phyloP scores from a whole-genome alignment of 2,888 invertebrate species.

The Meandrusa payeni region DNA sequence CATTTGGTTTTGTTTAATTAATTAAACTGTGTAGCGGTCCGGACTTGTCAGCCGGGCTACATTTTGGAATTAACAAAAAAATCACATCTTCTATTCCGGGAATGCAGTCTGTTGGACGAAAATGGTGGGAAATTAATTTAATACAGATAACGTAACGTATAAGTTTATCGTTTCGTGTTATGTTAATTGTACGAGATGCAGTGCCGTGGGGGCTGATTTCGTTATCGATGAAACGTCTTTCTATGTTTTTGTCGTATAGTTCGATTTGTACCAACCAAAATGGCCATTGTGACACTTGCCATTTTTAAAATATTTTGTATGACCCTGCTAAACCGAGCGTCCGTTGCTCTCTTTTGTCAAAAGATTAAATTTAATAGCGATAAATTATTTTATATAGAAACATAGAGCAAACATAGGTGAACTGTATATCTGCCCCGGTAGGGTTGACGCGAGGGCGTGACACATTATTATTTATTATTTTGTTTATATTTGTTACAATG shows the following conservation, averaged over 20 bases:
- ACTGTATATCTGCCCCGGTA: no score
- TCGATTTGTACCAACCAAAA: not conserved
- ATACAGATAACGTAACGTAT: slow-evolving; percentile 9
- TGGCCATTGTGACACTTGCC: no score
- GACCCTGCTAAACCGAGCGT: no score
- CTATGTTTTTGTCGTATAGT: not conserved
- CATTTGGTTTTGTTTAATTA: slow-evolving; percentile 6
- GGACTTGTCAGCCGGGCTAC: slow-evolving; percentile 1
- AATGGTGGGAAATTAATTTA: not conserved
- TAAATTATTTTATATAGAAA: no score
- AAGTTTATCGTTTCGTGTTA: slow-evolving; percentile 8
- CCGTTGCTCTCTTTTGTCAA: no score
- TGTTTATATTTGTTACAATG: no score
- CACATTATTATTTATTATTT: no score
- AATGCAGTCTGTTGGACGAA: slow-evolving; percentile 16
- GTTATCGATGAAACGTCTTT: slow-evolving; percentile 6
- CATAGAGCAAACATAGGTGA: no score
- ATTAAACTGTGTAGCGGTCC: slow-evolving; percentile 10
- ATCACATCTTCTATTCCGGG: not conserved
- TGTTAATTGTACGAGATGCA: slow-evolving; percentile 10
- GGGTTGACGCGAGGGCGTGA: no score
- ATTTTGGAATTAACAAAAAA: slow-evolving; percentile 2
- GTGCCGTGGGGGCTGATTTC: slow-evolving; percentile 10
- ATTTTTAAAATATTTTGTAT: not conserved
- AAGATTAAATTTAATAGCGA: no score